Conservation (phyloP, 2,797 vertebrate genomes). For the Rhodeus uyekii region DNA sequence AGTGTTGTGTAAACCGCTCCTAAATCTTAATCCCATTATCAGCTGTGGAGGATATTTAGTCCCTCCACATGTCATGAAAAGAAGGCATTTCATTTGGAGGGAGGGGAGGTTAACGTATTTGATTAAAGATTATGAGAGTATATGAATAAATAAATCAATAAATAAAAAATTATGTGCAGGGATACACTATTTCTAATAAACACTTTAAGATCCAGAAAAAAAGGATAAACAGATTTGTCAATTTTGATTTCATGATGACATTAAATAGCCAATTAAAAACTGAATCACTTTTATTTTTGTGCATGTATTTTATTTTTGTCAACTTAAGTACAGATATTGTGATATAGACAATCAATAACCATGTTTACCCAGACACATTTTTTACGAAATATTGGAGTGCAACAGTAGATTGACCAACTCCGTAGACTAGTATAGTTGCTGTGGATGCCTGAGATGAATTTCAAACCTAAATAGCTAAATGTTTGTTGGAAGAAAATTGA, state of each 20-base stretch:
- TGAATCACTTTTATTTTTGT: not conserved
- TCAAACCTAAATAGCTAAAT: not conserved
- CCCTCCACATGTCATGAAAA: no score
- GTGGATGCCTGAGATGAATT: not conserved
- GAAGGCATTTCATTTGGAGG: no score
- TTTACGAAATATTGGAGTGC: not conserved
- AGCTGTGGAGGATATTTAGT: not conserved
- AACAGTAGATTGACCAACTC: not conserved
- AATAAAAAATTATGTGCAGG: not conserved
- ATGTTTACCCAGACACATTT: not conserved
- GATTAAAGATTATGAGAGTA: no score
- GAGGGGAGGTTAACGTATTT: no score
- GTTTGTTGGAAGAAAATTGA: not conserved
- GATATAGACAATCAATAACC: not conserved
- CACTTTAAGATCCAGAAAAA: not conserved
- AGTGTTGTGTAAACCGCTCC: not conserved
- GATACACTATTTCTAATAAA: not conserved
- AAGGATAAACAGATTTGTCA: not conserved
- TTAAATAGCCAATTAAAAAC: not conserved
- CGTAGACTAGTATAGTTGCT: not conserved
- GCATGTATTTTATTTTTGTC: not conserved
- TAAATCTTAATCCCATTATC: not conserved
- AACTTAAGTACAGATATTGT: not conserved
- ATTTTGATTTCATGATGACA: not conserved
- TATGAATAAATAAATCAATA: not conserved